phyloP scores from a whole-genome alignment of 2,113 vertebrate species.

The Oncorhynchus clarkii region DNA sequence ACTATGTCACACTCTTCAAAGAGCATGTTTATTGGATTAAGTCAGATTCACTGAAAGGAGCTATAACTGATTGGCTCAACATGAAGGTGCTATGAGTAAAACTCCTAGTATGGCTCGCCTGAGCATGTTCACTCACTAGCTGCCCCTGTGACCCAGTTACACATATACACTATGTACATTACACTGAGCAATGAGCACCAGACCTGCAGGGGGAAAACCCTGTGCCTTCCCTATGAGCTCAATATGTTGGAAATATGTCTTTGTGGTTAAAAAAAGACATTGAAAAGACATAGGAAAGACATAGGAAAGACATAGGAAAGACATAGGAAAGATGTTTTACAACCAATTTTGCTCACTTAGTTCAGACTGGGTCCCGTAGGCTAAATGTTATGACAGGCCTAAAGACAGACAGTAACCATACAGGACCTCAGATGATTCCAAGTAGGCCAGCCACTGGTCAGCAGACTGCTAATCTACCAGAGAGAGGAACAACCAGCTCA shows the following conservation, averaged over 20 bases:
- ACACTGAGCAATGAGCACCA: background rate
- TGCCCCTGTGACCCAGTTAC: constrained; percentile 43
- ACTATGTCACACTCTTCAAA: constrained; percentile 9
- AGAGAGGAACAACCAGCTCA: constrained; percentile 71
- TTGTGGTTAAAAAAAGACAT: no score
- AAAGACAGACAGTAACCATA: constrained; percentile 12
- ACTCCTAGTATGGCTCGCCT: constrained; percentile 21
- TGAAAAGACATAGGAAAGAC: no score
- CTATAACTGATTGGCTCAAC: background rate
- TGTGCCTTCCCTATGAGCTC: no score
- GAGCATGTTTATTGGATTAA: constrained; percentile 15
- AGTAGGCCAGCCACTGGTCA: constrained; percentile 39
- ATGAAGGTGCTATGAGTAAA: constrained; percentile 18
- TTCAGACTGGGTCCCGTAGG: background rate
- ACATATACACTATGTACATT: constrained; percentile 42
- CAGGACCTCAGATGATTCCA: constrained; percentile 73
- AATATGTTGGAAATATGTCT: no score
- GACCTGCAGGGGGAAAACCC: background rate
- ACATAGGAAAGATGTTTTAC: no score
- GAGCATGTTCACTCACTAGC: constrained; percentile 18
- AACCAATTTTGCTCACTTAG: background rate
- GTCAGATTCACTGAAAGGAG: background rate
- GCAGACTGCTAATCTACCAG: constrained; percentile 70
- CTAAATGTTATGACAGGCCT: background rate
- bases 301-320: no score